Conservation (phyloP, 1,140 invertebrate genomes). For the Oryctes rhinoceros region DNA sequence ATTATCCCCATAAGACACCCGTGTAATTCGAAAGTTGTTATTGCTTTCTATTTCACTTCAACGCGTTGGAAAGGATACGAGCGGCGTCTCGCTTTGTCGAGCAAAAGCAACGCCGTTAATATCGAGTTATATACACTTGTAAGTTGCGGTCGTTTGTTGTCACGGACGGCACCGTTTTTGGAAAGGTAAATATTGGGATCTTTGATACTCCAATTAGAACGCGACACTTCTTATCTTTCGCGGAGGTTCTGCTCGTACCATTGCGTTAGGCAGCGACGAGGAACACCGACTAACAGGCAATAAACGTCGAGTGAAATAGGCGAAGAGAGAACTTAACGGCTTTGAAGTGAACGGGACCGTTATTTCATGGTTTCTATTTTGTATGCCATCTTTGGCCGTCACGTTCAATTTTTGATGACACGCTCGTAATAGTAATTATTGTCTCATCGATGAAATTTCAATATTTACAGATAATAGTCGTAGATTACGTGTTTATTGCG, state of each 20-base stretch:
- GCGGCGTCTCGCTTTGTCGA: not conserved
- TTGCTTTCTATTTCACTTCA: constrained; percentile 18
- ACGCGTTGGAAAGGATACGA: not conserved
- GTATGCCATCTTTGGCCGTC: constrained; percentile 8
- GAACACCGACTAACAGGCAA: constrained; percentile 4
- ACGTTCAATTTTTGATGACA: constrained; percentile 19
- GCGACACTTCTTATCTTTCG: constrained; percentile 3
- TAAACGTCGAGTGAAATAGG: constrained; percentile 3
- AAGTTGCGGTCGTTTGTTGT: not conserved
- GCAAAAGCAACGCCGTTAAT: not conserved
- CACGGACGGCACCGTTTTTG: not conserved
- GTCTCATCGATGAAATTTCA: not conserved
- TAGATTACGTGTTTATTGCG: too few species aligned
- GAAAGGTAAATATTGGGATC: not conserved
- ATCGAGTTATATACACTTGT: not conserved
- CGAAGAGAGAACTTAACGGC: constrained; percentile 28
- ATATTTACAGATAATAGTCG: not conserved
- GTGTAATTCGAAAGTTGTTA: constrained; percentile 36
- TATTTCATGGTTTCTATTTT: constrained; percentile 33
- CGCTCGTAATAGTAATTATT: constrained; percentile 20
- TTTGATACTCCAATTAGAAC: constrained; percentile 16
- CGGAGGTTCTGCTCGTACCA: not conserved
- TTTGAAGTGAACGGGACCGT: constrained; percentile 25
- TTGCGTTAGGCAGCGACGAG: not conserved
- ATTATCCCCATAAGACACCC: constrained; percentile 35